These are phyloP conservation scores for Heliothis virescens DNA, from an alignment of 1,140 invertebrate species.

Conservation along the genomic window DNA sequence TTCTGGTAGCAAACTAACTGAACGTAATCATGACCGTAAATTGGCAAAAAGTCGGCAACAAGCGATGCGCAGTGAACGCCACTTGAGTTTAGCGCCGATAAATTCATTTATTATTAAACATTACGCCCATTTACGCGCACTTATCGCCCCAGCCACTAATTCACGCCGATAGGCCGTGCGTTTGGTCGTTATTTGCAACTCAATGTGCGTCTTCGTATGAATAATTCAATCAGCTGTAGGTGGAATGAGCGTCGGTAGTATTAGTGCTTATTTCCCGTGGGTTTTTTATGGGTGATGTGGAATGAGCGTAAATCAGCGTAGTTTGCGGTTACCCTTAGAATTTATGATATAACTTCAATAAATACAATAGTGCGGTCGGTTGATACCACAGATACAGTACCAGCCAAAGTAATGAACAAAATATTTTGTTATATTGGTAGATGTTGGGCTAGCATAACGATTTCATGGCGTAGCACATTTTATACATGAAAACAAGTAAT, in stretches of 20 bases:
- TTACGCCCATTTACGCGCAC: conserved; percentile 25
- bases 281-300: not conserved
- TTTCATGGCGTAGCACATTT: too few relatives aligned
- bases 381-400: too few relatives aligned
- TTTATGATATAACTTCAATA: too few relatives aligned
- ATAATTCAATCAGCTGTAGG: conserved; percentile 51
- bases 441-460: too few relatives aligned
- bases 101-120: conserved; percentile 45
- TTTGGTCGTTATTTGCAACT: conserved; percentile 38
- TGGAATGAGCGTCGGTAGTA: conserved; percentile 15
- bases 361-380: too few relatives aligned
- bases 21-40: conserved; percentile 4
- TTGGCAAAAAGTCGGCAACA: conserved; percentile 5
- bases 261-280: not conserved
- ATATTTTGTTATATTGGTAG: too few relatives aligned
- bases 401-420: too few relatives aligned
- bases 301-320: too few relatives aligned
- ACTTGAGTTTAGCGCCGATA: conserved; percentile 25
- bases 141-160: conserved; percentile 29
- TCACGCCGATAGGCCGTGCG: conserved; percentile 29
- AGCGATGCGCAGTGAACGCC: not conserved
- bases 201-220: conserved; percentile 49
- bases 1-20: too few relatives aligned
- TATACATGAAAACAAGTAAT: too few relatives aligned
- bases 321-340: too few relatives aligned